Percentiles rank a stretch among this genome's conserved stretches.
phyloP scores from a whole-genome alignment of 2,113 vertebrate species.

The Eulemur macaco region DNA sequence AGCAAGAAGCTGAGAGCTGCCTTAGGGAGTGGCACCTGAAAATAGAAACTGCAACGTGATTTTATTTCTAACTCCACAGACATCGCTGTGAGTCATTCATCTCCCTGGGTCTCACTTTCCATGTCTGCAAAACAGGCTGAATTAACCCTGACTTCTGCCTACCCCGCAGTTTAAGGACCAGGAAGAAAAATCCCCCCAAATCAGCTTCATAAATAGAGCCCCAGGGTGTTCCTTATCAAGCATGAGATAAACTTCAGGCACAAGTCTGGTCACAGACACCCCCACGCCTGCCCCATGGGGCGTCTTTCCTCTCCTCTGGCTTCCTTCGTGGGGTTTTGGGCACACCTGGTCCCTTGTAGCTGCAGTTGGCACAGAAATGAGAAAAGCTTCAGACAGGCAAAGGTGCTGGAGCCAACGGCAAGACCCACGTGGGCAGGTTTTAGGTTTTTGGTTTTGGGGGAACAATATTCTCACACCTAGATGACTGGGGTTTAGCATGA shows the following conservation, averaged over 20 bases:
- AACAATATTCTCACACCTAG: background rate
- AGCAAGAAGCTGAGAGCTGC: background rate
- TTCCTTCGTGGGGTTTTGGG: background rate
- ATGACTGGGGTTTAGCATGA: background rate
- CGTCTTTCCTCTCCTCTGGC: background rate
- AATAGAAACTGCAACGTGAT: constrained; percentile 51
- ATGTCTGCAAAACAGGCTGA: background rate
- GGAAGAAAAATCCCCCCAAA: background rate
- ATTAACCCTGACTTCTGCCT: background rate
- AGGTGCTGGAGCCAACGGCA: background rate
- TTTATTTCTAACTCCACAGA: constrained; percentile 61
- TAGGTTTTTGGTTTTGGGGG: background rate
- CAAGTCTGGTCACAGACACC: background rate
- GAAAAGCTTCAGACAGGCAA: background rate
- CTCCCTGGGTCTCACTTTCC: constrained; percentile 16
- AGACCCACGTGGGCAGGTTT: no score
- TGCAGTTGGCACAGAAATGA: background rate
- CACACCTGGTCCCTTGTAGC: background rate
- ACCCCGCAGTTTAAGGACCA: background rate
- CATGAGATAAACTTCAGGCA: background rate
- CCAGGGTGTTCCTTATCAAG: background rate
- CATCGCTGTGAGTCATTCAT: constrained; percentile 39
- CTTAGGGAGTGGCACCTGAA: constrained; percentile 20
- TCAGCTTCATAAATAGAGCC: background rate
- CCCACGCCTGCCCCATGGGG: rapidly evolving